phyloP scores from a whole-genome alignment of 1,140 invertebrate species.

The Heliconius eleuchia region DNA sequence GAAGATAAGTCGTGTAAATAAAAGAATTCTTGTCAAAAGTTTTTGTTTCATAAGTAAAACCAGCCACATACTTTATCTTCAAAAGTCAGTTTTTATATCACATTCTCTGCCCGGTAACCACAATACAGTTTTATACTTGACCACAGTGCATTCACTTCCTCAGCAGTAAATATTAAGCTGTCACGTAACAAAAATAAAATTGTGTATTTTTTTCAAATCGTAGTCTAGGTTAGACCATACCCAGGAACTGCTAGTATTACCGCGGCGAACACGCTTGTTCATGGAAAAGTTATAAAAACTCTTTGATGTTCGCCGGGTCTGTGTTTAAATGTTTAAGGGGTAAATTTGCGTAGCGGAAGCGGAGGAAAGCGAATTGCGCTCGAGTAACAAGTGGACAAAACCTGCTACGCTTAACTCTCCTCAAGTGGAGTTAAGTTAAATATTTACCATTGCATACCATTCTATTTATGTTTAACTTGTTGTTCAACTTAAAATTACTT shows the following conservation, averaged over 20 bases:
- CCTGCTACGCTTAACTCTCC: slow-evolving; percentile 23
- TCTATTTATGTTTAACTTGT: background rate
- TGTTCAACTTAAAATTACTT: background rate
- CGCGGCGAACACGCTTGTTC: slow-evolving; percentile 27
- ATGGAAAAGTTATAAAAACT: slow-evolving; percentile 35
- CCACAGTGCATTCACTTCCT: slow-evolving; percentile 32
- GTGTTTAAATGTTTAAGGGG: slow-evolving; percentile 30
- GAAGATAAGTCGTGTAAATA: no score
- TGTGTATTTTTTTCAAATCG: slow-evolving; percentile 20
- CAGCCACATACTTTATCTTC: background rate
- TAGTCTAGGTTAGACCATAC: slow-evolving; percentile 24
- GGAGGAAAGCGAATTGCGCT: slow-evolving; percentile 19
- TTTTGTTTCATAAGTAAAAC: background rate
- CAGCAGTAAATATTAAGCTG: slow-evolving; percentile 30
- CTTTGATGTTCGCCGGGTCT: slow-evolving; percentile 33
- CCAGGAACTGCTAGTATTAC: slow-evolving; percentile 25
- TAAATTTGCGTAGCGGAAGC: slow-evolving; percentile 37
- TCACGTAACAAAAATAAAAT: slow-evolving; percentile 38
- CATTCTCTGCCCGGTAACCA: slow-evolving; percentile 19
- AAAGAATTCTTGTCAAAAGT: background rate
- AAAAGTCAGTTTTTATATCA: slow-evolving; percentile 24
- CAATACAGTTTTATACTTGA: slow-evolving; percentile 26
- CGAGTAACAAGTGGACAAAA: slow-evolving; percentile 24
- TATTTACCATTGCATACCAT: background rate
- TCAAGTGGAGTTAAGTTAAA: background rate